Conservation (phyloP, 2,888 invertebrate species). For the Hydrotaea cyrtoneurina region DNA sequence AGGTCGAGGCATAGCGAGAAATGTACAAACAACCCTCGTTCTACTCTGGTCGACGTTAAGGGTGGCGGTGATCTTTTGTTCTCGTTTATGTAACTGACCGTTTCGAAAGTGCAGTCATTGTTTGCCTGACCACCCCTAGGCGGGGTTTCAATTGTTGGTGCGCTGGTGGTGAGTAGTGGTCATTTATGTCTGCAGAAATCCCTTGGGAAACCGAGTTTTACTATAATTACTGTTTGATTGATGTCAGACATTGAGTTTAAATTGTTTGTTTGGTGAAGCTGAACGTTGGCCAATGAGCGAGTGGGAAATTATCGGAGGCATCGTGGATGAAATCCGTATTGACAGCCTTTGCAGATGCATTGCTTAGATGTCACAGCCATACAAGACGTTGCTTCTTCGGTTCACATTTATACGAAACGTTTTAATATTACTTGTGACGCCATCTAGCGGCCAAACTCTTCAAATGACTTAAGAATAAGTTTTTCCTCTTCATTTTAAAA, state of each 20-base stretch:
- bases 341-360: too few relatives aligned
- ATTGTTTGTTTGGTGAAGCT: neutral
- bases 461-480: too few relatives aligned
- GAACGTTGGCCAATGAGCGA: conserved; percentile 2
- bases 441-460: too few relatives aligned
- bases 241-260: conserved; percentile 23
- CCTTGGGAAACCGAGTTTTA: neutral
- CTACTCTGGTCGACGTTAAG: neutral
- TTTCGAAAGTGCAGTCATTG: conserved; percentile 42
- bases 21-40: conserved; percentile 32
- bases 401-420: too few relatives aligned
- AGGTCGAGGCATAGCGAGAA: conserved; percentile 5
- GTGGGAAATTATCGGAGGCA: neutral
- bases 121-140: conserved; percentile 15
- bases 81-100: conserved; percentile 52
- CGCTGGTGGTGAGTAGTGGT: conserved; percentile 4
- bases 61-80: conserved; percentile 50
- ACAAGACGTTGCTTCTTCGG: too few relatives aligned
- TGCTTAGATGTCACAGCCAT: too few relatives aligned
- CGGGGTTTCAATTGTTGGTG: conserved; percentile 35
- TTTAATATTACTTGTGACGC: too few relatives aligned
- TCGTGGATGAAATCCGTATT: too few relatives aligned
- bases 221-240: neutral
- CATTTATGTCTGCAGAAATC: neutral
- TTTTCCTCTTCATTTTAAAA: too few relatives aligned